These are phyloP conservation scores for Dynastes tityus DNA, from an alignment of 2,888 invertebrate species.

Conservation along the genomic window DNA sequence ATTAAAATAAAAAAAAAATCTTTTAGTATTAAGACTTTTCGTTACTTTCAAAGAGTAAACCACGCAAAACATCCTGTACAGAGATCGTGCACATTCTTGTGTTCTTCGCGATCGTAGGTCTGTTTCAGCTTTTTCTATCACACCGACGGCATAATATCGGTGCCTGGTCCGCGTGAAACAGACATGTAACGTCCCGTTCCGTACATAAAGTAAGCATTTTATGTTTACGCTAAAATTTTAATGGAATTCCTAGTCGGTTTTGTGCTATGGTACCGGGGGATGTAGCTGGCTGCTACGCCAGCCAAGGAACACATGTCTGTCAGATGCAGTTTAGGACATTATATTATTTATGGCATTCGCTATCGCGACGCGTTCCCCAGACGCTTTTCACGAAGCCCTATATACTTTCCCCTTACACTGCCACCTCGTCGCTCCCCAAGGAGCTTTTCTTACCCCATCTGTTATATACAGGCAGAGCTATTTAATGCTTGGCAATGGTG, in stretches of 20 bases:
- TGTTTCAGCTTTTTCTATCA: not conserved
- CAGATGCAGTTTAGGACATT: slow-evolving; percentile 25
- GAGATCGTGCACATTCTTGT: too few species aligned
- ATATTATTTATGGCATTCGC: slow-evolving; percentile 12
- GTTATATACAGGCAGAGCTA: too few species aligned
- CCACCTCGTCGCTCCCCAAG: too few species aligned
- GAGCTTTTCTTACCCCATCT: too few species aligned
- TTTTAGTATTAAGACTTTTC: too few species aligned
- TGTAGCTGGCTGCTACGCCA: not conserved
- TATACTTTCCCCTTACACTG: too few species aligned
- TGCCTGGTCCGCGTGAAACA: not conserved
- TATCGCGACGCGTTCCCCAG: not conserved
- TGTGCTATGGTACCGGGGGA: not conserved
- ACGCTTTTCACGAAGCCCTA: not conserved
- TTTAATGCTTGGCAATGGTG: too few species aligned
- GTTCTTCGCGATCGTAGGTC: too few species aligned
- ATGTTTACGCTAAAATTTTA: slow-evolving; percentile 24
- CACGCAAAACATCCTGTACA: too few species aligned
- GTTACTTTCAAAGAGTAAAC: too few species aligned
- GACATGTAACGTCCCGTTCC: not conserved
- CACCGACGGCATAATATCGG: not conserved
- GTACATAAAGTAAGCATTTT: slow-evolving; percentile 15
- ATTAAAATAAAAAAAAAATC: too few species aligned
- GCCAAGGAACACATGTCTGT: slow-evolving; percentile 14
- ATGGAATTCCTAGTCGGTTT: slow-evolving; percentile 8